Conservation (phyloP, 2,888 invertebrate genomes). For the Leistus spinibarbis region DNA sequence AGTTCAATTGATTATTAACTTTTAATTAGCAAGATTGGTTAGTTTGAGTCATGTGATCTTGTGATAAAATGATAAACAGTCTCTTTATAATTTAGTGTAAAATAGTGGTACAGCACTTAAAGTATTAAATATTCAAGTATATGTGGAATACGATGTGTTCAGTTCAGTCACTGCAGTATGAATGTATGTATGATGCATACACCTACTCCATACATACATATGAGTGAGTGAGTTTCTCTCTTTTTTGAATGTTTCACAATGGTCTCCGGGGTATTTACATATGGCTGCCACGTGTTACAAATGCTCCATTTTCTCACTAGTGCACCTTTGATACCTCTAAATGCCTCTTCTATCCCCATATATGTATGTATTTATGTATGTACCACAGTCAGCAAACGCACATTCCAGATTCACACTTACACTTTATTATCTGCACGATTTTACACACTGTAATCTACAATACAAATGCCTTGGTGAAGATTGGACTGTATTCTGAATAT, state of each 20-base stretch:
- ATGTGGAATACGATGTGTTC: slow-evolving; percentile 21
- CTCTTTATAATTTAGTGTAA: slow-evolving; percentile 22
- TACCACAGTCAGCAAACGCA: not conserved
- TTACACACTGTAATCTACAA: not conserved
- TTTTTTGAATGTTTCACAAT: slow-evolving; percentile 23
- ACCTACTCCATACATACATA: no score
- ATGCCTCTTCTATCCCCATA: not conserved
- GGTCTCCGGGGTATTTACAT: slow-evolving; percentile 35
- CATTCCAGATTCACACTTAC: not conserved
- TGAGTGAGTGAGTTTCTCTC: not conserved
- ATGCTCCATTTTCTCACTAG: slow-evolving; percentile 22
- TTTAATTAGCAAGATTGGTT: not conserved
- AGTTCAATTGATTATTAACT: no score
- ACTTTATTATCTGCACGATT: not conserved
- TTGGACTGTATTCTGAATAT: no score
- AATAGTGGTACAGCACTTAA: slow-evolving; percentile 31
- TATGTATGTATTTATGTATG: no score
- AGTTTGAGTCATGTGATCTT: not conserved
- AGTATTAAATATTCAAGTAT: slow-evolving; percentile 33
- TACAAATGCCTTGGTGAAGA: no score
- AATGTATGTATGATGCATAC: not conserved
- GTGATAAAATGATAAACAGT: slow-evolving; percentile 13
- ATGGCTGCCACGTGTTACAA: slow-evolving; percentile 31
- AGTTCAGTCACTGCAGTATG: not conserved
- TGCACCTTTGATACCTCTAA: not conserved